Evolutionary conservation across 2,888 invertebrate genomes (phyloP).

Genomic region (Euzetes globulus): DNA sequence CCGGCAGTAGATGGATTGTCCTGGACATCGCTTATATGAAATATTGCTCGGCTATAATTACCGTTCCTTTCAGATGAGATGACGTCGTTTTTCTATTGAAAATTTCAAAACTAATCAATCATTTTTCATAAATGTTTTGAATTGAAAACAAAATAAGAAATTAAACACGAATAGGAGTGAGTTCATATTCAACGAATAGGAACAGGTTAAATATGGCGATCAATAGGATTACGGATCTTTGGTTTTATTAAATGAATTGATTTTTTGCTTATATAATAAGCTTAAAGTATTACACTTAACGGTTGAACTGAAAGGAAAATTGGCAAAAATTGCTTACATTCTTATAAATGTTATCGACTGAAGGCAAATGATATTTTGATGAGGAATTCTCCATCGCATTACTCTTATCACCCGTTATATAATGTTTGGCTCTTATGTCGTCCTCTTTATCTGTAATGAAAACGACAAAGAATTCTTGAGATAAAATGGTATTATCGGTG

Average conservation of each 20-base stretch:
- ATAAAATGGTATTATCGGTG: not conserved
- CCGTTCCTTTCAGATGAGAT: not conserved
- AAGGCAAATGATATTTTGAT: constrained; percentile 17
- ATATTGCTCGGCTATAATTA: constrained; percentile 3
- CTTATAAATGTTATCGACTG: constrained; percentile 12
- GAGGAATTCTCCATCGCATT: constrained; percentile 13
- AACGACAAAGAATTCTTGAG: not conserved
- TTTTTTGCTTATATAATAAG: no score
- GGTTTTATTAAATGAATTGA: no score
- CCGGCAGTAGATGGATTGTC: not conserved
- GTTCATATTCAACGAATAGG: no score
- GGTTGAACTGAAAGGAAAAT: not conserved
- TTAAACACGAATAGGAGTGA: no score
- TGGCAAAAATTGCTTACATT: constrained; percentile 5
- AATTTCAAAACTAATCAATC: no score
- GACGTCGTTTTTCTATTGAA: not conserved
- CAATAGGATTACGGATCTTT: no score
- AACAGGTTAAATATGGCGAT: no score
- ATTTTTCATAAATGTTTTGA: no score
- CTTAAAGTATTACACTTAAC: no score
- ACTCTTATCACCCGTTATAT: constrained; percentile 5
- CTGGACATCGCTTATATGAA: not conserved
- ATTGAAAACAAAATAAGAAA: no score
- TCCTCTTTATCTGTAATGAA: constrained; percentile 13
- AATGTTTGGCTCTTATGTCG: not conserved